Evolutionary conservation across 2,113 vertebrate species (phyloP), one percentile per base, ranked within the genome.

Genomic region (Pterocles gutturalis): DNA sequence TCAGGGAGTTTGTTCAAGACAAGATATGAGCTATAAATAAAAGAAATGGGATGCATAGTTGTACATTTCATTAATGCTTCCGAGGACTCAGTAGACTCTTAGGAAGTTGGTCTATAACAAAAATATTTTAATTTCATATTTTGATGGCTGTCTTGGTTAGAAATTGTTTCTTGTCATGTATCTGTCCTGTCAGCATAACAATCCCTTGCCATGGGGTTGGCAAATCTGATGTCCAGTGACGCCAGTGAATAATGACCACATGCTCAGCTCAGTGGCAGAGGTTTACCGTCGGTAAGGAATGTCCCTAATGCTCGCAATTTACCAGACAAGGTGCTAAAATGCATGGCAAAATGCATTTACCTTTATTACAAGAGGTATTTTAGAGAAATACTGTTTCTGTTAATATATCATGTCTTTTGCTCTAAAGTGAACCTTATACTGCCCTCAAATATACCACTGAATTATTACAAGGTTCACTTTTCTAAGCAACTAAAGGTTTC

Each of bases 401-500:
- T 73, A 57, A 65, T 41, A 8, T 9, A 76, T 36, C 4, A 45
- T 19, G 31, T 34, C 7, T 70, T 83, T 70, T 71, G 55, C 46
- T 78, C 46, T 60, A 33, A 83, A 57, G 19, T 31, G 15, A 90
- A 62, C 17, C 7, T 78, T n/a, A 24, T 18, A n/a, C 11, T 72
- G 41, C 19, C 28, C 33, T 89, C 33, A 62, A 87, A 78, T 25
- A 81, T 15, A 26, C 13, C 36, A 33, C 22, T 58, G 53, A 70
- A 61, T 87, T 83, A 73, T 57, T 77, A 66, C 21, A 72, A 62
- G 29, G 28, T 62, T 64, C 61, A 16, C 13, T 88, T 55, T 79
- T 76, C 58, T 83, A 83, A 85, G 60, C 38, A 67, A 93, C 34
- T 92, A 82, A 90, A 90, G 7, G 38, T 60, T 45, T 62, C 41